phyloP scores from a whole-genome alignment of 2,888 invertebrate species.

The Tricholauxania praeusta region DNA sequence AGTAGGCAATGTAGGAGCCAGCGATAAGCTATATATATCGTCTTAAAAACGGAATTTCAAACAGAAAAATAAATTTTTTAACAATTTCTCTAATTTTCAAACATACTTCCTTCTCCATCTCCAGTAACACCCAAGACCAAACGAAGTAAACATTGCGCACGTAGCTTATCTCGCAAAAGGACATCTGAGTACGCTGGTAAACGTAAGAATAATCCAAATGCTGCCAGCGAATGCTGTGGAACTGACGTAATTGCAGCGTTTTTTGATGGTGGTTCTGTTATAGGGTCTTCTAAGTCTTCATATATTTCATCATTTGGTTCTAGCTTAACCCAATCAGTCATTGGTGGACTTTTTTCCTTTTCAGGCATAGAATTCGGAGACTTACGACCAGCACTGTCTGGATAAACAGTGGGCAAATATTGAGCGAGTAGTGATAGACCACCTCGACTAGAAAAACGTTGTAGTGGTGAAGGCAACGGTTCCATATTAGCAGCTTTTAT shows the following conservation, averaged over 20 bases:
- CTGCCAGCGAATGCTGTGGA: conserved; percentile 91
- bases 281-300: conserved; percentile 73
- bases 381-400: conserved; percentile 75
- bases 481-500: conserved; percentile 63
- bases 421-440: conserved; percentile 90
- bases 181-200: conserved; percentile 93
- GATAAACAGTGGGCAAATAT: conserved; percentile 89
- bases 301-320: conserved; percentile 74
- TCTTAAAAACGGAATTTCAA: conserved; percentile 60
- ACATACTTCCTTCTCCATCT: conserved; percentile 88
- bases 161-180: conserved; percentile 83
- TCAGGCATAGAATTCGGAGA: conserved; percentile 69
- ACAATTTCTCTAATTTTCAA: neutral
- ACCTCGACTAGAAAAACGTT: conserved; percentile 89
- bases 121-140: conserved; percentile 91
- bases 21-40: conserved; percentile 78
- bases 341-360: conserved; percentile 66
- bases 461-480: conserved; percentile 73
- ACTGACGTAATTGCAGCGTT: conserved; percentile 73
- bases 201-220: conserved; percentile 89
- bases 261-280: conserved; percentile 70
- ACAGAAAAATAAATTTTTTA: conserved; percentile 1
- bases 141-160: conserved; percentile 87
- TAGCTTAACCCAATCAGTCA: conserved; percentile 69
- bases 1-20: conserved; percentile 77